phyloP scores from a whole-genome alignment of 2,888 invertebrate species.

The Meghimatium bilineatum region DNA sequence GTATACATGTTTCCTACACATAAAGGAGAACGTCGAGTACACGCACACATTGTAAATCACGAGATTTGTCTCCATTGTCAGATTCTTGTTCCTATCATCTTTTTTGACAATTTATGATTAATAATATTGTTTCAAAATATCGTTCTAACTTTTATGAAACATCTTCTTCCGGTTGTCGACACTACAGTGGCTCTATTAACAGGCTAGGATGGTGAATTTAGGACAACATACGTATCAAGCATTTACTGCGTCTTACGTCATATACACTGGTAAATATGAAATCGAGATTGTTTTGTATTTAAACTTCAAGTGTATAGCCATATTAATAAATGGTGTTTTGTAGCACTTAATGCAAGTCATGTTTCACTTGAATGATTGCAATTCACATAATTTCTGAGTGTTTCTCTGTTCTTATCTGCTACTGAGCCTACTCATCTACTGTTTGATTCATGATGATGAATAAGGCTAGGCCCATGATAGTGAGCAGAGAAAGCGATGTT shows the following conservation, averaged over 20 bases:
- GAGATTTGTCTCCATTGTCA: too few relatives aligned
- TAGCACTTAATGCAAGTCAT: not conserved
- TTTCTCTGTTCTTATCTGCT: too few relatives aligned
- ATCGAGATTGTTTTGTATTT: not conserved
- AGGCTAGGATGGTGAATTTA: constrained; percentile 2
- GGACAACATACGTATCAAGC: not conserved
- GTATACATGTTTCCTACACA: too few relatives aligned
- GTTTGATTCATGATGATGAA: too few relatives aligned
- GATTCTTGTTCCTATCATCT: too few relatives aligned
- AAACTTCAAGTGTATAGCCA: not conserved
- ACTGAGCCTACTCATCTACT: too few relatives aligned
- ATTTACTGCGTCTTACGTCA: constrained; percentile 9
- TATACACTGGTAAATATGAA: not conserved
- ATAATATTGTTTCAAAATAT: not conserved
- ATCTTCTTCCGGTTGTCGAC: constrained; percentile 19
- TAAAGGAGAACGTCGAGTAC: too few relatives aligned
- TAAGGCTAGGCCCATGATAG: too few relatives aligned
- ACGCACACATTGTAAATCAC: too few relatives aligned
- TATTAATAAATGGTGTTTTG: not conserved
- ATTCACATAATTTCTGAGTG: not conserved
- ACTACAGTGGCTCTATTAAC: constrained; percentile 12
- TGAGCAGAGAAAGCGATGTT: too few relatives aligned
- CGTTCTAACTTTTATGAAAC: not conserved
- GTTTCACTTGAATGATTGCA: not conserved
- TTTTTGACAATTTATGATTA: too few relatives aligned